Evolutionary conservation across 2,113 vertebrate species (phyloP).

Genomic region (Marmota monax): DNA sequence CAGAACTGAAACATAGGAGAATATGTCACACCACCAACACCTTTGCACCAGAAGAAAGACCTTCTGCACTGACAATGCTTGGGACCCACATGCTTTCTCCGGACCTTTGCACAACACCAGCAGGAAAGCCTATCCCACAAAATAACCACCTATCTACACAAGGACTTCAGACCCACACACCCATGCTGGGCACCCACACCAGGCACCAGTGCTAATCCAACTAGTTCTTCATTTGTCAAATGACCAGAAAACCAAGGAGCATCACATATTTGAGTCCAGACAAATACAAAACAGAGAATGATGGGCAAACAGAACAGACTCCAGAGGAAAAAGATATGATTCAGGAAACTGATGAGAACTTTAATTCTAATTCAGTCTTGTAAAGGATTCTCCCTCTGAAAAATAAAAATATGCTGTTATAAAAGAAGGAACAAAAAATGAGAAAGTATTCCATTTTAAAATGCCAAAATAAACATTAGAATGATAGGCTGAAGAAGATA

Average conservation of each 20-base stretch:
- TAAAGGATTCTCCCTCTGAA: background rate
- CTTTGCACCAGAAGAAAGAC: background rate
- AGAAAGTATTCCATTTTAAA: background rate
- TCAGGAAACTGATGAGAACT: background rate
- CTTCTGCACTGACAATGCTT: background rate
- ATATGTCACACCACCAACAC: background rate
- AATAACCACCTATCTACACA: background rate
- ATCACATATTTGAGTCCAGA: background rate
- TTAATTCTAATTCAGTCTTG: constrained; percentile 34
- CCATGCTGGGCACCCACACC: background rate
- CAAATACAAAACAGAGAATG: background rate
- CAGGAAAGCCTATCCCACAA: background rate
- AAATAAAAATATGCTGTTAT: background rate
- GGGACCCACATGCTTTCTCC: background rate
- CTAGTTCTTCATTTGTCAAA: background rate
- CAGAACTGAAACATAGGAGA: background rate
- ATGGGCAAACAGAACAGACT: background rate
- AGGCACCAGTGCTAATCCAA: background rate
- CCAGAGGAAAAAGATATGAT: constrained; percentile 17
- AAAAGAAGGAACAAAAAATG: background rate
- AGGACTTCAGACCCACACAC: background rate
- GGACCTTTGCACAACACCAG: background rate
- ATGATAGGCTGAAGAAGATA: background rate
- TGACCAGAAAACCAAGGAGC: background rate
- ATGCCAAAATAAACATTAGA: background rate